Evolutionary conservation across 2,797 vertebrate species (phyloP).

Genomic region (Betta splendens): DNA sequence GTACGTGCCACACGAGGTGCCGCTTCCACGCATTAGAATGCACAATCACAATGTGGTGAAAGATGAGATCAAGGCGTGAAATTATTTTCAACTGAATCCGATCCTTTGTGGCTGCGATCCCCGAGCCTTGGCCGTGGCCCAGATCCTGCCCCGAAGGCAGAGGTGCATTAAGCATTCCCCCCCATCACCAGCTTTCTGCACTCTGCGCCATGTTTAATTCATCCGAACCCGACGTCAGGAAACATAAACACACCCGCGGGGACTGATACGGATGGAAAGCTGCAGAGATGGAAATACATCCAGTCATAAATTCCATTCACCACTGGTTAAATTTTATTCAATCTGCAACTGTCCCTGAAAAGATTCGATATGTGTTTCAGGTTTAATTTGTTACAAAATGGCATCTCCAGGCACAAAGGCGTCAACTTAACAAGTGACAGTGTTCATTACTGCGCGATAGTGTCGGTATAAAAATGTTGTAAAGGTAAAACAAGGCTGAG

Average conservation of each 20-base stretch:
- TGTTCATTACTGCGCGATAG: conserved; percentile 73
- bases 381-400: conserved; percentile 59
- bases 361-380: conserved; percentile 44
- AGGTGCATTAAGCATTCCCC: conserved; percentile 67
- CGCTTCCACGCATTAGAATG: conserved; percentile 73
- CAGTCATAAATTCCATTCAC: conserved; percentile 39
- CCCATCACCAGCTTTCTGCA: conserved; percentile 54
- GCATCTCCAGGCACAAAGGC: conserved; percentile 54
- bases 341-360: conserved; percentile 60
- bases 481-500: conserved; percentile 84
- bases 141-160: conserved; percentile 61
- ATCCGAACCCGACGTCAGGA: conserved; percentile 48
- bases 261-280: conserved; percentile 10
- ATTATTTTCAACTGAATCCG: conserved; percentile 76
- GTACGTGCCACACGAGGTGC: conserved; percentile 34
- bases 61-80: conserved; percentile 66
- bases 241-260: conserved; percentile 47
- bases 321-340: conserved; percentile 69
- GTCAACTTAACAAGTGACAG: conserved; percentile 58
- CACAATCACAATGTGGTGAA: conserved; percentile 74
- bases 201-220: conserved; percentile 72
- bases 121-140: conserved; percentile 62
- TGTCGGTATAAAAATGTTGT: conserved; percentile 73
- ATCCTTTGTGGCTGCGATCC: conserved; percentile 60
- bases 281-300: not conserved